Evolutionary conservation across 2,888 invertebrate genomes (phyloP), one percentile per base, ranked within the genome.

Genomic region (Pseudoips prasinana): DNA sequence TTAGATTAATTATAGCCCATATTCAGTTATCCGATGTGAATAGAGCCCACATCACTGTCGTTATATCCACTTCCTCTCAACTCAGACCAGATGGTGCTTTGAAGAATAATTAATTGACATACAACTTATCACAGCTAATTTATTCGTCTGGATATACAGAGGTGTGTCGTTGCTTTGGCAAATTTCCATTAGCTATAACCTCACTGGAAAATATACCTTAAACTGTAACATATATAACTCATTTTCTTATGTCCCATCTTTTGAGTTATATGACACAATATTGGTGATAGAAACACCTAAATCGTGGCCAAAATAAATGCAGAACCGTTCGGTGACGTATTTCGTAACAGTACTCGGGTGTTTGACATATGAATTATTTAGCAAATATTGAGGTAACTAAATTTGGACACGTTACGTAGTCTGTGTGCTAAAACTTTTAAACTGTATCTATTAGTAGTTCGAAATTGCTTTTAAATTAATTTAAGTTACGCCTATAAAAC

Each of bases 61-160:
- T 74, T 73, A 39, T 41, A 46, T 37, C 66, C 46, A 64, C 69
- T 79, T 84, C 82, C 78, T 78, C 62, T 61, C 63, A 47, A 31
- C 30, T 68, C 68, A 58, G 68, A 74, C 85, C 86, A 88, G 78
- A 82, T 87, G 86, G 80, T 69, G 74, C 87, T 87, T 88, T 86
- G 87, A 87, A 86, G 87, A 86, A 85, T 87, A 84, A 87, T 86
- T 86, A 87, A 88, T 87, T 88, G 87, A 82, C 87, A 79, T 76
- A 83, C 82, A 73, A 87, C 88, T 86, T 87, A 88, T 88, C 86
- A 87, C 79, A 67, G 80, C 53, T 85, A 88, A 88, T 88, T 87
- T 87, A 88, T 87, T 78, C 79, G 83, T 86, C 82, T 82, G 79
- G 68, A 70, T 74, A 77, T 74, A 74, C 74, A 73, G 74, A 74